Percentiles rank a stretch among this genome's conserved stretches.
These are phyloP conservation scores for Ectemnius cavifrons DNA, from an alignment of 2,888 invertebrate species.

Conservation along the genomic window DNA sequence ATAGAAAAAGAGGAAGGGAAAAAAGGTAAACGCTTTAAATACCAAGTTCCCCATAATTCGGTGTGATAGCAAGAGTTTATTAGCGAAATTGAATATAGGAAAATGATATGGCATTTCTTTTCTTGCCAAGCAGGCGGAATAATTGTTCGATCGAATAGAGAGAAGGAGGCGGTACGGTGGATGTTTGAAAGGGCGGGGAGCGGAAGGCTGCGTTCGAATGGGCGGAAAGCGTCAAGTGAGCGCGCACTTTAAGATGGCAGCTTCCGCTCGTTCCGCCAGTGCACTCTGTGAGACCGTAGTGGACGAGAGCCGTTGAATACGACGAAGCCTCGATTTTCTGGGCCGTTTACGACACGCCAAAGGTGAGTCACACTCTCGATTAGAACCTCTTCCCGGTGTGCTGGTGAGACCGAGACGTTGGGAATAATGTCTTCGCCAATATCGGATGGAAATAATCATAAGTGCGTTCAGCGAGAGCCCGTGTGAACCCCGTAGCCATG, in stretches of 20 bases:
- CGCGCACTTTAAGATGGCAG: constrained; percentile 67
- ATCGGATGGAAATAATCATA: constrained; percentile 30
- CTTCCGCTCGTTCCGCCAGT: constrained; percentile 74
- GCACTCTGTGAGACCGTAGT: constrained; percentile 76
- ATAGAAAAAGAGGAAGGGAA: too few species aligned
- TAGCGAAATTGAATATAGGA: neutral
- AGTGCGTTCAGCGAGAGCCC: constrained; percentile 41
- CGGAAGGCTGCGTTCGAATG: constrained; percentile 27
- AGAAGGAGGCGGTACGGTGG: neutral
- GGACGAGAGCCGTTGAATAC: constrained; percentile 75
- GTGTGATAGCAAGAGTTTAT: too few species aligned
- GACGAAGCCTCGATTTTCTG: constrained; percentile 74
- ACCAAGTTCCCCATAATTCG: too few species aligned
- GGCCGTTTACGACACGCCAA: constrained; percentile 74
- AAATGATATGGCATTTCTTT: neutral
- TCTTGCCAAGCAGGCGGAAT: too few species aligned
- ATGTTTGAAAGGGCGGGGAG: constrained; percentile 38
- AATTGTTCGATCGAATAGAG: neutral
- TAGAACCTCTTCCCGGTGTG: constrained; percentile 8
- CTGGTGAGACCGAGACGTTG: neutral
- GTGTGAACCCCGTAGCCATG: constrained; percentile 72
- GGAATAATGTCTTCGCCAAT: constrained; percentile 23
- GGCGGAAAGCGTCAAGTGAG: constrained; percentile 51
- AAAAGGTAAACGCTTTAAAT: too few species aligned
- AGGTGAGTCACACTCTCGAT: constrained; percentile 67